phyloP scores from a whole-genome alignment of 2,888 invertebrate genomes.

The Himalopsyche kuldschensis region DNA sequence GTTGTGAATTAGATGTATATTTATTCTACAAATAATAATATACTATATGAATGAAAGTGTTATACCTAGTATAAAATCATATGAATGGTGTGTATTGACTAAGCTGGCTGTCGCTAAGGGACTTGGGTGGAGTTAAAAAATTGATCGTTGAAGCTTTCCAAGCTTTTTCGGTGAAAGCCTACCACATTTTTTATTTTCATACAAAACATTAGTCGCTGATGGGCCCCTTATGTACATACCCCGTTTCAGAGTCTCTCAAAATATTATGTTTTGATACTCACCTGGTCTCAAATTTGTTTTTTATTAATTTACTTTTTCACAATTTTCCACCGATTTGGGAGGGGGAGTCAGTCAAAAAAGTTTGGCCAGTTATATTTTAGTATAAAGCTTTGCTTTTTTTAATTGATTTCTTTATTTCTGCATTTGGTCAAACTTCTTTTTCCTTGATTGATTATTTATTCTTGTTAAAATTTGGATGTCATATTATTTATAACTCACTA shows the following conservation, averaged over 20 bases:
- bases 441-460: no score
- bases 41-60: background rate
- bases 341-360: no score
- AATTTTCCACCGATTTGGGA: no score
- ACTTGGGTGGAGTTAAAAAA: constrained; percentile 55
- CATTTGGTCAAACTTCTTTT: no score
- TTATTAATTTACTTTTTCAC: no score
- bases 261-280: no score
- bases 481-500: no score
- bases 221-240: constrained; percentile 28
- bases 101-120: constrained; percentile 51
- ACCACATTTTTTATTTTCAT: constrained; percentile 39
- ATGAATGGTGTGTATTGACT: constrained; percentile 52
- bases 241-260: background rate
- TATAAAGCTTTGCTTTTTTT: no score
- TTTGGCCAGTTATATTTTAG: no score
- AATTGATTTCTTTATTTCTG: no score
- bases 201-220: constrained; percentile 39
- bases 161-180: constrained; percentile 10
- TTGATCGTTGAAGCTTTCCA: constrained; percentile 45
- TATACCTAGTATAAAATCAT: constrained; percentile 55
- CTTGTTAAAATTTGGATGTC: no score
- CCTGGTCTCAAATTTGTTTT: no score
- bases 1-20: background rate
- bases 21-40: background rate